A percentile compares a stretch with the other conserved stretches of the same genome.
phyloP scores from a whole-genome alignment of 2,113 vertebrate species.

The Delphinapterus leucas region DNA sequence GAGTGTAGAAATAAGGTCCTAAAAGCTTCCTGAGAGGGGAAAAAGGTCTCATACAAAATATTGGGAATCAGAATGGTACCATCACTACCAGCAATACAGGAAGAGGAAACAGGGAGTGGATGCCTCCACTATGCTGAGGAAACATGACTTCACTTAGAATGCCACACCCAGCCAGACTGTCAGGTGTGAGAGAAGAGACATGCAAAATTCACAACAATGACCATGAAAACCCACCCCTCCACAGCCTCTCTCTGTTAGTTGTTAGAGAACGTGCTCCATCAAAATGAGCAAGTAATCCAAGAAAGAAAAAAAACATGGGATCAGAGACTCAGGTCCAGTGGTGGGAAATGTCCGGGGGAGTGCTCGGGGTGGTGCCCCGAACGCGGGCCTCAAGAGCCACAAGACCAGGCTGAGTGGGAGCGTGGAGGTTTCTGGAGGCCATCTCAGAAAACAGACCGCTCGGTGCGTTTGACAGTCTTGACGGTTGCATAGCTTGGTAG shows the following conservation, averaged over 20 bases:
- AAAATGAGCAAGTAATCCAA: background rate
- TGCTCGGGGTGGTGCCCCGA: background rate
- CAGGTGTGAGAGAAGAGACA: background rate
- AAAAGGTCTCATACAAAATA: background rate
- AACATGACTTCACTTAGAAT: background rate
- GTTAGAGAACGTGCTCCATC: background rate
- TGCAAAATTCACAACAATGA: background rate
- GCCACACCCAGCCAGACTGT: background rate
- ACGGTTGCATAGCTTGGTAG: background rate
- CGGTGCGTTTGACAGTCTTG: rapidly evolving
- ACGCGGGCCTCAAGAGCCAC: too few relatives aligned
- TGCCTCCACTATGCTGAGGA: too few relatives aligned
- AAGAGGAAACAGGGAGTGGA: too few relatives aligned
- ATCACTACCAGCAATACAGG: background rate
- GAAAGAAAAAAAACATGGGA: background rate
- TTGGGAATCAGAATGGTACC: background rate
- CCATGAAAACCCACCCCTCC: background rate
- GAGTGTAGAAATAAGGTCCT: background rate
- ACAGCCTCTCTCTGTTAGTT: background rate
- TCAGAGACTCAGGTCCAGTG: background rate
- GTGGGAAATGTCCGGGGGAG: rapidly evolving
- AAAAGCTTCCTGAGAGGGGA: background rate
- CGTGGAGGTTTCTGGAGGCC: rapidly evolving
- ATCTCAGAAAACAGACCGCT: rapidly evolving
- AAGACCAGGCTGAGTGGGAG: background rate